Base-by-base conservation (phyloP, 1,140 invertebrate genomes). In the Hypothenemus hampei region DNA sequence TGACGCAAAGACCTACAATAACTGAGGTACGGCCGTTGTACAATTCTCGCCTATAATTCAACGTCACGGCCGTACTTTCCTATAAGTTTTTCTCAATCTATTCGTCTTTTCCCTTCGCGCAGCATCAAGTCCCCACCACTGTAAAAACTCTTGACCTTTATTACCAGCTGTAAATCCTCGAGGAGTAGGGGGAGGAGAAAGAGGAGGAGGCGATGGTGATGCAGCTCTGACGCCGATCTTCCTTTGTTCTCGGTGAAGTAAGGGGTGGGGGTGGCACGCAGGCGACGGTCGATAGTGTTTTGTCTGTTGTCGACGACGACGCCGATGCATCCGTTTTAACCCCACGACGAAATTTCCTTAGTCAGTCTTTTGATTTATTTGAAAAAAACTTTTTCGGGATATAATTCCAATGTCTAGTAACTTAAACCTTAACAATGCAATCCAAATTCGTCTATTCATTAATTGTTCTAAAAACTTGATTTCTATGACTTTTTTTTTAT, bases 181-280 rank as follows among this genome's bases (percentile, higher is more conserved):
- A 36, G 41, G 31, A 36, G 23, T 36, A 35, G 22, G 51, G 19
- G 36, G 45, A n/a, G n/a, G n/a, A n/a, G n/a, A n/a, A n/a, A n/a
- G n/a, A n/a, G n/a, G n/a, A n/a, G n/a, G n/a, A n/a, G n/a, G n/a
- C n/a, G n/a, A n/a, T n/a, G n/a, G n/a, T 21, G 53, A 48, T 48
- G 45, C 53, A 43, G 36, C 36, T 41, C 50, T 45, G 53, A 39
- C 53, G 45, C 53, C 53, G 53, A 56, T 56, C 53, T 56, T 56
- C 37, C 53, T 56, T 56, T 56, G 53, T 56, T 56, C 53, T 46
- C 20, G 16, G 37, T n/a, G n/a, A n/a, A n/a, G n/a, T n/a, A n/a
- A n/a, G n/a, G n/a, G n/a, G n/a, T n/a, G n/a, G 52, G 52, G 52
- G 50, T 45, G 40, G 40, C 52, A 47, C 52, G 50, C 50, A 52